Conservation (phyloP, 2,113 vertebrate genomes). For the Chaetodon trifascialis region DNA sequence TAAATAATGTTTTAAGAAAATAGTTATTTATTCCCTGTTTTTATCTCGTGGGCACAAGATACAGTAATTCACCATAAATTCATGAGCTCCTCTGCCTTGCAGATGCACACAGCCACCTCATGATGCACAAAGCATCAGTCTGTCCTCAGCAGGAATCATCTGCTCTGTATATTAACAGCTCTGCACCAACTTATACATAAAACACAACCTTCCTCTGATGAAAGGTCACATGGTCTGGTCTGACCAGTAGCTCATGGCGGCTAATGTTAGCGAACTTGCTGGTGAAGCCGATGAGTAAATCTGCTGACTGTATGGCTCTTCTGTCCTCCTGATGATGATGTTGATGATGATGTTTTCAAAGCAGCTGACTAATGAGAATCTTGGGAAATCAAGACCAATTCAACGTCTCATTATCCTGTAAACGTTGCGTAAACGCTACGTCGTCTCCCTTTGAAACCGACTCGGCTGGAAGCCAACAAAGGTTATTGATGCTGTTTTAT, state of each 20-base stretch:
- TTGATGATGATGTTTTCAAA: not conserved
- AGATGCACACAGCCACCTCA: too few relatives aligned
- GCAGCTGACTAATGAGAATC: not conserved
- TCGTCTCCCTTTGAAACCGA: not conserved
- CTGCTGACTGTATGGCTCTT: not conserved
- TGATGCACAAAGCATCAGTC: not conserved
- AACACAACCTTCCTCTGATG: not conserved
- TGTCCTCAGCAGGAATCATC: too few relatives aligned
- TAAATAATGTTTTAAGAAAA: not conserved
- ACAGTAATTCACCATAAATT: too few relatives aligned
- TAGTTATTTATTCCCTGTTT: too few relatives aligned
- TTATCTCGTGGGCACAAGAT: too few relatives aligned
- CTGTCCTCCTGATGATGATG: not conserved
- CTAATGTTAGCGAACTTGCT: not conserved
- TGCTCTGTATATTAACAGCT: not conserved
- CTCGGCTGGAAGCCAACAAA: not conserved
- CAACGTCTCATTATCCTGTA: not conserved
- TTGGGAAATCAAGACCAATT: constrained; percentile 5
- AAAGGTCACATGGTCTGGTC: not conserved
- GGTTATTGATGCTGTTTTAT: not conserved
- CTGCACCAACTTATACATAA: not conserved
- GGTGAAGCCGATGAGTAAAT: not conserved
- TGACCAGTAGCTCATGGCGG: not conserved
- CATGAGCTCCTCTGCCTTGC: too few relatives aligned
- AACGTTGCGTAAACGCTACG: not conserved